A percentile compares a stretch with the other conserved stretches of the same genome.
Conservation (phyloP, 2,888 invertebrate genomes). For the Tiphia femorata region DNA sequence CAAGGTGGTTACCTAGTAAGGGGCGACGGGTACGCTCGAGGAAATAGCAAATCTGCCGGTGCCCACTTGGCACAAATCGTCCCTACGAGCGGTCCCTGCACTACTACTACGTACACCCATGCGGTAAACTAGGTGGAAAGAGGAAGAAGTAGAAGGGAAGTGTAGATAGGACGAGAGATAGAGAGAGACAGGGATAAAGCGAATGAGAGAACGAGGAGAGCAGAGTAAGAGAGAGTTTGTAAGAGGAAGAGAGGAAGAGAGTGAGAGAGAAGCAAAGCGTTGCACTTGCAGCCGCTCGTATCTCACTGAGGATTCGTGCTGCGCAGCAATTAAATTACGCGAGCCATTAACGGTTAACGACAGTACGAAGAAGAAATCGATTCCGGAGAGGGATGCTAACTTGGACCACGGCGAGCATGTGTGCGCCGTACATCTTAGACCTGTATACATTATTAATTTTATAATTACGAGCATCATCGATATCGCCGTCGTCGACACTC, state of each 20-base stretch:
- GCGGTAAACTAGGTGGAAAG: conserved; percentile 31
- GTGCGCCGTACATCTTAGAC: too few species aligned
- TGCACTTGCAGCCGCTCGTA: conserved; percentile 8
- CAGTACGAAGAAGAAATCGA: conserved; percentile 43
- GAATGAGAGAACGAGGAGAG: too few species aligned
- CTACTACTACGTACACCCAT: conserved; percentile 18
- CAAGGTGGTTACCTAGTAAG: conserved; percentile 35
- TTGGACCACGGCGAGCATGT: neutral
- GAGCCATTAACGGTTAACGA: conserved; percentile 50
- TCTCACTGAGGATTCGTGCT: conserved; percentile 41
- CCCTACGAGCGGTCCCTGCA: conserved; percentile 1
- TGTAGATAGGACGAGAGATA: too few species aligned
- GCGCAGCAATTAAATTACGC: conserved; percentile 51
- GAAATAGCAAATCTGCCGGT: conserved; percentile 48
- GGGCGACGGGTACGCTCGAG: conserved; percentile 32
- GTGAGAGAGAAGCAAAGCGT: too few species aligned
- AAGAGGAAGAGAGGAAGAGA: too few species aligned
- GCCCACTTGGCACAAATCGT: conserved; percentile 27
- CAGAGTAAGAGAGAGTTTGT: too few species aligned
- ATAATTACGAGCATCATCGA: too few species aligned
- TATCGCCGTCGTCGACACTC: too few species aligned
- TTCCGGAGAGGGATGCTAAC: conserved; percentile 17
- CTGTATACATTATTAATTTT: too few species aligned
- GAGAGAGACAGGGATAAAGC: too few species aligned
- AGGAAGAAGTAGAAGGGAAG: too few species aligned